These are phyloP conservation scores for Rhinatrema bivittatum DNA, from an alignment of 2,797 vertebrate genomes.

Conservation along the genomic window DNA sequence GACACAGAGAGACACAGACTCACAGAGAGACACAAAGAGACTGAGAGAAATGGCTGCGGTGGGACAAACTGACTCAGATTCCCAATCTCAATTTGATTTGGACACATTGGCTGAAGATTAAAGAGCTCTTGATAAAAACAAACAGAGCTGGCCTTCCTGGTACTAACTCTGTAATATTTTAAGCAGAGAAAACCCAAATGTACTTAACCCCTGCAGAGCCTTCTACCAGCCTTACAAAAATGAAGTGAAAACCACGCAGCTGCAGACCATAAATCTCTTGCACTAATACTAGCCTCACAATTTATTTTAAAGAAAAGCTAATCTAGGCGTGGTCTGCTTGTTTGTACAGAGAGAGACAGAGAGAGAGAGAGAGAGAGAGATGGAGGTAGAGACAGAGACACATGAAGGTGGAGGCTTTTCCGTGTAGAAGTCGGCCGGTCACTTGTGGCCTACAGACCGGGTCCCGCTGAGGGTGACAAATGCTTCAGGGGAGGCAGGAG, in stretches of 20 bases:
- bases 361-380: no score
- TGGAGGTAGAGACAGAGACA: no score
- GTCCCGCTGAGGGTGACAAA: background rate
- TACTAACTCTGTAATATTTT: constrained; percentile 59
- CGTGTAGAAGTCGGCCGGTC: no score
- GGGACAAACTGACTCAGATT: no score
- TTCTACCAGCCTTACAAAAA: constrained; percentile 64
- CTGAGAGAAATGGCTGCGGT: no score
- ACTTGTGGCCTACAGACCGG: rapidly evolving
- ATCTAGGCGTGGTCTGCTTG: no score
- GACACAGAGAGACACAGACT: no score
- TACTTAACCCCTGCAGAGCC: constrained; percentile 55
- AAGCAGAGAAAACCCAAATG: constrained; percentile 64
- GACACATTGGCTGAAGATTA: constrained; percentile 57
- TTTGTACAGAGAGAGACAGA: rapidly evolving
- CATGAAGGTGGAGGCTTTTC: no score
- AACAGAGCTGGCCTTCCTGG: constrained; percentile 27
- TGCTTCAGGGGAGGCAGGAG: background rate
- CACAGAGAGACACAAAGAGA: no score
- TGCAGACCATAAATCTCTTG: constrained; percentile 66
- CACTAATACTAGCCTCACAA: no score
- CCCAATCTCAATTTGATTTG: constrained; percentile 53
- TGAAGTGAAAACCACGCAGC: constrained; percentile 67
- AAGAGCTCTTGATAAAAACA: constrained; percentile 25
- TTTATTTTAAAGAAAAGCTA: no score